Evolutionary conservation across 2,113 vertebrate genomes (phyloP), one percentile per base, ranked within the genome.

Genomic region (Halichoeres trimaculatus): DNA sequence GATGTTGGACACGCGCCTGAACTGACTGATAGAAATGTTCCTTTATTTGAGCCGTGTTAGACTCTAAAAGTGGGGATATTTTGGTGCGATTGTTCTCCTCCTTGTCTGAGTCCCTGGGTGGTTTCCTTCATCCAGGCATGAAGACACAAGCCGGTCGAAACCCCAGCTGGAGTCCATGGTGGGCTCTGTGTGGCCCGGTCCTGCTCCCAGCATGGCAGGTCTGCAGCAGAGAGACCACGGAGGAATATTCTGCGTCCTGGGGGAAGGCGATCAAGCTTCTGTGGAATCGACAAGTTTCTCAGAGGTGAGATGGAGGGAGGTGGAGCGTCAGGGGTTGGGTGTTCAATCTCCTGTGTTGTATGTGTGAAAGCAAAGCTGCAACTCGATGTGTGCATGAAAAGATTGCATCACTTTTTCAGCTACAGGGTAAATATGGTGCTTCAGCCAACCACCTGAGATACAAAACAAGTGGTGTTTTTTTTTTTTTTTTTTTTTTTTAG

Each of bases 71-170:
- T 13, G 63, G 14, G 5, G 22, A 19, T 12, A 14, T 55, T 56
- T 22, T 34, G 43, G 17, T 57, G 8, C 66, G 35, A 43, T 75
- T 81, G 40, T 66, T 66, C 59, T 65, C 17, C 68, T 77, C 64
- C 47, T 80, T 70, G 40, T 82, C 55, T 85, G 77, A 85, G 66
- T 81, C 74, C 76, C 76, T 68, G 76, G 76, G 85, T 64, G 89
- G 65, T 85, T 87, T 68, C 76, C 70, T 80, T 91, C 81, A 89
- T 83, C 74, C 74, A 74, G 63, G 55, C 67, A 60, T 45, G 56
- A 79, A 88, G 87, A 83, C 75, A 56, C 71, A 76, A 77, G 58
- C 62, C 85, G 92, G 90, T 93, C 90, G 90, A 84, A 87, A 61
- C 59, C 74, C 82, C 85, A 89, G 84, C 86, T 76, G 81, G 74